Evolutionary conservation across 2,113 vertebrate genomes (phyloP).

Genomic region (Nettapus auritus): DNA sequence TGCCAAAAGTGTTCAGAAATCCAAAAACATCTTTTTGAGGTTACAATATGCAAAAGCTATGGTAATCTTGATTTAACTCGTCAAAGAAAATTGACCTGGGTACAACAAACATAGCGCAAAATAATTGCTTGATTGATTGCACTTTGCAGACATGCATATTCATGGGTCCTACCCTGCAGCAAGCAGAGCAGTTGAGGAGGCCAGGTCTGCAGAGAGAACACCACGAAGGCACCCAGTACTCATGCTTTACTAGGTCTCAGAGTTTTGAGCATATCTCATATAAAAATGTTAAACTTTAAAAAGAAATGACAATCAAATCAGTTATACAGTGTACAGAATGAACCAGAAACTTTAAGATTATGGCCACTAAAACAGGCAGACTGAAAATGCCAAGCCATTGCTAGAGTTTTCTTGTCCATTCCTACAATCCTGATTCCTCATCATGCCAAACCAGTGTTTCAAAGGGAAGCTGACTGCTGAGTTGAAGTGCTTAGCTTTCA

Average conservation of each 20-base stretch:
- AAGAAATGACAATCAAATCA: background rate
- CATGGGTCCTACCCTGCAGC: background rate
- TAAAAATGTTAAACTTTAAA: background rate
- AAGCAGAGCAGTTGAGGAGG: background rate
- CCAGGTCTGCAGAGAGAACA: background rate
- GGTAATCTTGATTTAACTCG: background rate
- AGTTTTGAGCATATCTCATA: background rate
- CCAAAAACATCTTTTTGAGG: background rate
- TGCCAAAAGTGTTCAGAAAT: background rate
- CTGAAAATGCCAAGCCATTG: background rate
- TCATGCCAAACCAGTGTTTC: background rate
- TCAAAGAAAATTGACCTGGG: background rate
- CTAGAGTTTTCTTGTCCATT: background rate
- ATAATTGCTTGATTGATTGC: too few relatives aligned
- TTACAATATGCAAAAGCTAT: background rate
- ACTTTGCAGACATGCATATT: background rate
- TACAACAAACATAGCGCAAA: background rate
- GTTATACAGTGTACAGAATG: background rate
- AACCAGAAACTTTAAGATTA: background rate
- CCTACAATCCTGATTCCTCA: background rate
- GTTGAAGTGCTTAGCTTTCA: background rate
- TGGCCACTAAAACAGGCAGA: background rate
- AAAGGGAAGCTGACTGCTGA: background rate
- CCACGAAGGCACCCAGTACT: accelerated
- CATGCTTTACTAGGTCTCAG: background rate